These are phyloP conservation scores for Drosophila mauritiana DNA, from an alignment of 1,140 invertebrate genomes.

Conservation along the genomic window DNA sequence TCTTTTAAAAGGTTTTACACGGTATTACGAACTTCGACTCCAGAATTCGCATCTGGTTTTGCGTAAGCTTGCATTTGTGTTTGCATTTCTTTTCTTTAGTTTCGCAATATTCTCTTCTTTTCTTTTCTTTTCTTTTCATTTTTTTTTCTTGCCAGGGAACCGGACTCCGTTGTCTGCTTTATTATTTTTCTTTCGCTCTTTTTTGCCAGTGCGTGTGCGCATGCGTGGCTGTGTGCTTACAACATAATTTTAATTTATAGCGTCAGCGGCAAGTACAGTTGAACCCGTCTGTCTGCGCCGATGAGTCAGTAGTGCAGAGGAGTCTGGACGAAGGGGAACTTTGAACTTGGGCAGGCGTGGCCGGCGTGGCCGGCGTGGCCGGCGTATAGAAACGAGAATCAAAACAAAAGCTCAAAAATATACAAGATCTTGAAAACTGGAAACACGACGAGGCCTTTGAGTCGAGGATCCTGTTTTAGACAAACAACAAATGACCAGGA, in stretches of 20 bases:
- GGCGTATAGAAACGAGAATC: slow-evolving; percentile 63
- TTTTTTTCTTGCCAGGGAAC: slow-evolving; percentile 47
- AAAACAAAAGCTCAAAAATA: slow-evolving; percentile 81
- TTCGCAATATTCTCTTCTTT: slow-evolving; percentile 2
- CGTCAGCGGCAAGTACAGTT: slow-evolving; percentile 70
- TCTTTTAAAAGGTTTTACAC: background rate
- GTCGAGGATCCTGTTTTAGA: slow-evolving; percentile 13
- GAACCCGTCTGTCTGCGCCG: slow-evolving; percentile 49
- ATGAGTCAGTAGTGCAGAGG: slow-evolving; percentile 47
- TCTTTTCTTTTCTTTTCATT: background rate
- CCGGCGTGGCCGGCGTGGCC: slow-evolving; percentile 23
- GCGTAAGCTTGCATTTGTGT: slow-evolving; percentile 38
- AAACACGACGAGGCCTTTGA: slow-evolving; percentile 7
- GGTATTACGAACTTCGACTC: background rate
- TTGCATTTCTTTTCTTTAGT: slow-evolving; percentile 27
- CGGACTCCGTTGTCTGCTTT: slow-evolving; percentile 43
- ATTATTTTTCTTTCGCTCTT: slow-evolving; percentile 6
- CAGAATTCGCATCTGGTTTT: slow-evolving; percentile 14
- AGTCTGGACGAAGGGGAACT: background rate
- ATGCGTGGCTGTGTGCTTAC: slow-evolving; percentile 59
- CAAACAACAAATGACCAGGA: slow-evolving; percentile 9
- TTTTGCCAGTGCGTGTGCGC: slow-evolving; percentile 28
- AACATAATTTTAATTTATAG: slow-evolving; percentile 81
- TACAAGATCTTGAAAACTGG: slow-evolving; percentile 17
- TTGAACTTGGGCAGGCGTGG: slow-evolving; percentile 8